phyloP scores from a whole-genome alignment of 2,797 vertebrate genomes.

The Apogon hyalosoma region DNA sequence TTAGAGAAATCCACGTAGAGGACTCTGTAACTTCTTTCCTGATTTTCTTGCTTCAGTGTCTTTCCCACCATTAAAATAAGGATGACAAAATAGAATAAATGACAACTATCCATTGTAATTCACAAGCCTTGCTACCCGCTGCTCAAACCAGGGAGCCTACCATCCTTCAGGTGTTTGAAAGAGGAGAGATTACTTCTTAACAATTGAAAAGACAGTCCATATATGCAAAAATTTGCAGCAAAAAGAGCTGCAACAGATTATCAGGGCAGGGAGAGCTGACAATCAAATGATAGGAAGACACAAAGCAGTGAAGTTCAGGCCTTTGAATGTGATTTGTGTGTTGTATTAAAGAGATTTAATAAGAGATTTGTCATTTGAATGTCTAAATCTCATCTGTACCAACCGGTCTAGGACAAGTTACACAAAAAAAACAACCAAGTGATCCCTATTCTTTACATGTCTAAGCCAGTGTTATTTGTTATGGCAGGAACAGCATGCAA shows the following conservation, averaged over 20 bases:
- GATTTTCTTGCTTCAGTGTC: not conserved
- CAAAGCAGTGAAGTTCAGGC: not conserved
- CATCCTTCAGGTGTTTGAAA: not conserved
- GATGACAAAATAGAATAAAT: not conserved
- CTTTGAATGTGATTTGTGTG: no score
- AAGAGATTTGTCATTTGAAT: conserved; percentile 20
- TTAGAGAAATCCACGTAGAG: not conserved
- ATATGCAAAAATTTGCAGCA: no score
- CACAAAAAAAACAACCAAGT: conserved; percentile 8
- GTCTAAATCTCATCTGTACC: conserved; percentile 22
- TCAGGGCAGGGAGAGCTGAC: not conserved
- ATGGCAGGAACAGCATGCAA: conserved; percentile 41
- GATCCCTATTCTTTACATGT: conserved; percentile 26
- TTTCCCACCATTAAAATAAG: not conserved
- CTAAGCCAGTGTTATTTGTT: conserved; percentile 34
- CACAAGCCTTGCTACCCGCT: not conserved
- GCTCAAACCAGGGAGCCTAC: not conserved
- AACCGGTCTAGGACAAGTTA: conserved; percentile 19
- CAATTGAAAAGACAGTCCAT: not conserved
- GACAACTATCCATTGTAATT: conserved; percentile 1
- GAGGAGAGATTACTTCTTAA: not conserved
- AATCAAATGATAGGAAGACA: not conserved
- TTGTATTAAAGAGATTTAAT: not conserved
- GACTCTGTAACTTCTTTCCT: not conserved
- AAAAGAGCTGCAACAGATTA: not conserved